Base-by-base conservation (phyloP, 2,888 invertebrate genomes). In the Rhabditoides inermis region DNA sequence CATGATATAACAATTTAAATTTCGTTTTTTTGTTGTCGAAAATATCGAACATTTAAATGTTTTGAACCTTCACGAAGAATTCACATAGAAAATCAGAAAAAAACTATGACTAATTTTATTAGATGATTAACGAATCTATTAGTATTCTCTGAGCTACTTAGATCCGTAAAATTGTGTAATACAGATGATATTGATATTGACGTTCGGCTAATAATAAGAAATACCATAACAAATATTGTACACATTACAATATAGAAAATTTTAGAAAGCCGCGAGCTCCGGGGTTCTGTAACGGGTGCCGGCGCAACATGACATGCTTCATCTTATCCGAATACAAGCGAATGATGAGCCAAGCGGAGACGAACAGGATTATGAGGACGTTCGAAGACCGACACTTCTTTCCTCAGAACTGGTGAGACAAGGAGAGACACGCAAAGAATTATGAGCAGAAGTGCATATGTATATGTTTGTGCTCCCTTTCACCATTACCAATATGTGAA, bases 221-320 rank as follows among this genome's bases (percentile, higher is more conserved):
- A n/a, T n/a, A n/a, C n/a, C n/a, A n/a, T n/a, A n/a, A n/a, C n/a
- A n/a, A n/a, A n/a, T n/a, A n/a, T n/a, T n/a, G n/a, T n/a, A n/a
- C n/a, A n/a, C n/a, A n/a, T n/a, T n/a, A n/a, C n/a, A n/a, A n/a
- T n/a, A n/a, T 15, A 10, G 15, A 32, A 32, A 7, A 15, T 60
- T 63, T 49, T 53, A 63, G 65, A 51, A 59, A 59, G 26, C 61
- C 65, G 26, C 45, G 55, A 30, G 54, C 51, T 10, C 23, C 45
- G 6, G 58, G 45, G n/a, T 65, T 65, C 27, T 72, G 72, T 55
- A 70, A 72, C 51, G 63, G 69, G 10, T 72, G 72, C 55, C 56
- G 60, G 42, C 56, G 64, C 45, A 72, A 72, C 51, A 55, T 72
- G 63, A 72, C 72, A 22, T 72, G 72, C 49, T 72, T 72, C 53